These are phyloP conservation scores for Eulemur albifrons DNA, from an alignment of 2,797 vertebrate species.

Conservation along the genomic window DNA sequence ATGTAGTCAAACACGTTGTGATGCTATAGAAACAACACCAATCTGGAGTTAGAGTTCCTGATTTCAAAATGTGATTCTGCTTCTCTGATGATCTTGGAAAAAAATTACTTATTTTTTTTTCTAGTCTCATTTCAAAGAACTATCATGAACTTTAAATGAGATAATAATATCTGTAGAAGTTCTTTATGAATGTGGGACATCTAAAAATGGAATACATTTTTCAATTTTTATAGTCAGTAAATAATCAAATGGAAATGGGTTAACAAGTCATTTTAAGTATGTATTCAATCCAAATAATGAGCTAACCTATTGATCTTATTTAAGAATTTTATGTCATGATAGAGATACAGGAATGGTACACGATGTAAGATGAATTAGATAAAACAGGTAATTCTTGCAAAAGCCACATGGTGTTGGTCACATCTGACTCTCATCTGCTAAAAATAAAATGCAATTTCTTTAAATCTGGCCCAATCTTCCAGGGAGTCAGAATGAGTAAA, in stretches of 20 bases:
- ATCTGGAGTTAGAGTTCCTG: not conserved
- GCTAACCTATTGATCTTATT: not conserved
- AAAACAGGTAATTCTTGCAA: not conserved
- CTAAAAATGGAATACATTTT: not conserved
- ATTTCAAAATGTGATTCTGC: not conserved
- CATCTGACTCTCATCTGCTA: constrained; percentile 42
- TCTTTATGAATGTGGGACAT: not conserved
- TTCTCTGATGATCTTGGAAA: not conserved
- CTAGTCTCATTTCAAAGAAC: not conserved
- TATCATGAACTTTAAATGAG: not conserved
- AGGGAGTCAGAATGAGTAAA: constrained; percentile 56
- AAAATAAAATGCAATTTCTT: constrained; percentile 68
- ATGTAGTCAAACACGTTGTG: not conserved
- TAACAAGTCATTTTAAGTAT: not conserved
- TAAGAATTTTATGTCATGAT: not conserved
- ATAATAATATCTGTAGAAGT: not conserved
- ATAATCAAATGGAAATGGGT: not conserved
- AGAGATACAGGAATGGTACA: not conserved
- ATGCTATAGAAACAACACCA: not conserved
- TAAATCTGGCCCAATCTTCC: constrained; percentile 64
- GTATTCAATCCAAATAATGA: not conserved
- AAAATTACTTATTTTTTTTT: not conserved
- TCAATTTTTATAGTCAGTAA: not conserved
- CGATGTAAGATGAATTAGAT: not conserved
- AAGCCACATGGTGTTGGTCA: not conserved